Evolutionary conservation across 2,797 vertebrate species (phyloP), one percentile per base, ranked within the genome.

Genomic region (Malacoctenus gilli): DNA sequence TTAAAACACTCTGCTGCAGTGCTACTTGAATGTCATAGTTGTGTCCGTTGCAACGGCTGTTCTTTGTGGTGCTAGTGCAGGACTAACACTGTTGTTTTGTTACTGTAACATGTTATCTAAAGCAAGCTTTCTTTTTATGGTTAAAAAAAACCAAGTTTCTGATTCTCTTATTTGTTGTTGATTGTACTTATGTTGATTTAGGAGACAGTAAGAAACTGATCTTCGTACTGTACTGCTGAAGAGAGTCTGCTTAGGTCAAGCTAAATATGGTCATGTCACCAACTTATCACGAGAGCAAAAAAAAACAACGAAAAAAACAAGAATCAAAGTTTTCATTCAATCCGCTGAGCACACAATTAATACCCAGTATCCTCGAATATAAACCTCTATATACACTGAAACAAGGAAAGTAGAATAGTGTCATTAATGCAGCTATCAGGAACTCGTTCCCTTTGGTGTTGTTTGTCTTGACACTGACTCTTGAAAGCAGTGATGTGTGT

Each of bases 151-250:
- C 25, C 25, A n/a, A n/a, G 61, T 64, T 63, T 35, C 10, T 52
- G 57, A 46, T 70, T 23, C 36, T 43, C 43, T 65, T 74, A 46
- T 57, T 69, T 72, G n/a, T 43, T 44, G 34, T 54, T 77, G 48
- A 48, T 75, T 55, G 64, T 59, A 75, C 53, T 48, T 51, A 74
- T 52, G 64, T 62, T 70, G 44, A 40, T 70, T 68, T 61, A 49
- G 35, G 46, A 36, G 36, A 53, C 80, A 57, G 54, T 81, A 82
- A 78, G 60, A 59, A 80, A 63, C 25, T 48, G 63, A 87, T 87
- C 83, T 78, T 76, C 78, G 82, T 85, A 87, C 75, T 89, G 86
- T 87, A 85, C 80, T 14, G 53, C 48, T 72, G 62, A 81, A 82
- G 67, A 73, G 68, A 53, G 65, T 84, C 71, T 67, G 78, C 68